A percentile compares a stretch with the other conserved stretches of the same genome.
phyloP scores from a whole-genome alignment of 2,113 vertebrate genomes.

The cattle (Bos taurus) region DNA sequence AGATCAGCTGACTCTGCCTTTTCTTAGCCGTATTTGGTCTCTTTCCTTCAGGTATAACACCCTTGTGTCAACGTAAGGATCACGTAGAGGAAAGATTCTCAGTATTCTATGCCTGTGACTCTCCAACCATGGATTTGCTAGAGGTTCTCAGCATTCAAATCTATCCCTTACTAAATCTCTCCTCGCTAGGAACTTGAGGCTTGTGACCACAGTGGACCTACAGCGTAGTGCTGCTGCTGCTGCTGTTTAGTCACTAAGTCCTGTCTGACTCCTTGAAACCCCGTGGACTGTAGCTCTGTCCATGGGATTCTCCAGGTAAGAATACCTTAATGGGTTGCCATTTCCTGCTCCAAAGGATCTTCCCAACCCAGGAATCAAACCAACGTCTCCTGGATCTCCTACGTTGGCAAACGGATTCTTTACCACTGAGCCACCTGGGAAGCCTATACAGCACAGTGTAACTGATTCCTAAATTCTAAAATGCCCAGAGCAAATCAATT shows the following conservation, averaged over 20 bases:
- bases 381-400: background rate
- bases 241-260: background rate
- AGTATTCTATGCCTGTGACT: background rate
- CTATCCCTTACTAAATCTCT: background rate
- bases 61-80: background rate
- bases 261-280: background rate
- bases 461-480: background rate
- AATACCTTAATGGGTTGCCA: background rate
- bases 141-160: background rate
- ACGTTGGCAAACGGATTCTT: accelerated
- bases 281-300: background rate
- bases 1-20: background rate
- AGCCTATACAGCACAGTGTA: background rate
- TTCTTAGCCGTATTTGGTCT: background rate
- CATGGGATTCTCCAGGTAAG: background rate
- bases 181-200: background rate
- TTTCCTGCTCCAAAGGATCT: background rate
- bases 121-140: background rate
- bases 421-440: background rate
- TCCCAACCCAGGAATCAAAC: background rate
- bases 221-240: background rate
- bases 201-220: background rate
- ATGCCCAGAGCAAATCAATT: background rate
- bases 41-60: background rate
- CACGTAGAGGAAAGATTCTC: background rate